phyloP scores from a whole-genome alignment of 2,797 vertebrate species.

The Varecia variegata region DNA sequence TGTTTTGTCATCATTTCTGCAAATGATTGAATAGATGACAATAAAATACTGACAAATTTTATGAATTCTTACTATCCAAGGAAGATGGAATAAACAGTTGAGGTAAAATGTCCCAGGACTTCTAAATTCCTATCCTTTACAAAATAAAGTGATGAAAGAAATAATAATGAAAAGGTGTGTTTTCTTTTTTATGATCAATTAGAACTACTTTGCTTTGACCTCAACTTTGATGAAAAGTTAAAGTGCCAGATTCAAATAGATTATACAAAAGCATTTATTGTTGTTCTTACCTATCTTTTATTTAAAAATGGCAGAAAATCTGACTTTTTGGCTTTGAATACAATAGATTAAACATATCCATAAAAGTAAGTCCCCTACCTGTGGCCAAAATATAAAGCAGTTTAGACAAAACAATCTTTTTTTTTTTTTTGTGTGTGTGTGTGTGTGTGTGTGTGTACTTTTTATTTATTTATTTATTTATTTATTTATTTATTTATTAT shows the following conservation, averaged over 20 bases:
- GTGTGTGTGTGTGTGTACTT: too few species aligned
- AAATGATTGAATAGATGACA: background rate
- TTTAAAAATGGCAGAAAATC: background rate
- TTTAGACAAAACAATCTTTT: background rate
- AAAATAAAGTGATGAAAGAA: constrained; percentile 24
- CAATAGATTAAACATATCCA: background rate
- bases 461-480: too few species aligned
- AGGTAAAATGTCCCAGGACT: background rate
- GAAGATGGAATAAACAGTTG: background rate
- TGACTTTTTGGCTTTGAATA: background rate
- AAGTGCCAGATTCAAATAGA: background rate
- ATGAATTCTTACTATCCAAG: background rate
- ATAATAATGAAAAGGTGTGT: background rate
- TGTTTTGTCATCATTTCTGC: background rate
- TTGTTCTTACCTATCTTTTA: background rate
- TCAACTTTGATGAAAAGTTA: constrained; percentile 19
- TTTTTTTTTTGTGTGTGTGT: too few species aligned
- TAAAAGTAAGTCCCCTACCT: background rate
- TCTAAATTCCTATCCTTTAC: background rate
- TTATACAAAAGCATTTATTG: background rate
- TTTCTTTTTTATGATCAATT: constrained; percentile 18
- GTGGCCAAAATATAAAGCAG: background rate
- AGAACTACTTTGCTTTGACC: background rate
- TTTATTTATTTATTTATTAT: too few species aligned
- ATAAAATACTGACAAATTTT: background rate